Evolutionary conservation across 2,888 invertebrate species (phyloP).

Genomic region (Chloromyia formosa): DNA sequence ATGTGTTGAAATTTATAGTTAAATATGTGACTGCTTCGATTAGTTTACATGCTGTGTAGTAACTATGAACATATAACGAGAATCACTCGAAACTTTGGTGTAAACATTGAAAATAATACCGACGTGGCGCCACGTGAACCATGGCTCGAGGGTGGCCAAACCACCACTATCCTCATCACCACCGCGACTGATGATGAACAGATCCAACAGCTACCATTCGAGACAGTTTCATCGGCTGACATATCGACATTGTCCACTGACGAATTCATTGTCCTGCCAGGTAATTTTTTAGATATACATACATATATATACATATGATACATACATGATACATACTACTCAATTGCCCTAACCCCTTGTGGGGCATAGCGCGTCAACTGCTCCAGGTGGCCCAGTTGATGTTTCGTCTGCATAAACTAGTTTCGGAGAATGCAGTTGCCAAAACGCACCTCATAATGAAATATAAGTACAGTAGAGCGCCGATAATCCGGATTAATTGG

Average conservation of each 20-base stretch:
- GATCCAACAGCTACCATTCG: neutral
- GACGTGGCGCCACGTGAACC: constrained; percentile 49
- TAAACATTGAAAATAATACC: constrained; percentile 34
- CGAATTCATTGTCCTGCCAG: constrained; percentile 48
- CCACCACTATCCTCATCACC: constrained; percentile 46
- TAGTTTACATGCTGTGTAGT: constrained; percentile 30
- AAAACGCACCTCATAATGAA: too few relatives aligned
- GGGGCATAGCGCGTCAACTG: too few relatives aligned
- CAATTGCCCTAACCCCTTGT: too few relatives aligned
- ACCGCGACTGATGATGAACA: constrained; percentile 38
- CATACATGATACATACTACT: too few relatives aligned
- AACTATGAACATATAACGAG: constrained; percentile 11
- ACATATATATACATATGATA: too few relatives aligned
- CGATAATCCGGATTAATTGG: too few relatives aligned
- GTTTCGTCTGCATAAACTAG: too few relatives aligned
- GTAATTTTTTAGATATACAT: constrained; percentile 24
- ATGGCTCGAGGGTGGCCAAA: constrained; percentile 47
- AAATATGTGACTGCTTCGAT: neutral
- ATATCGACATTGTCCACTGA: constrained; percentile 32
- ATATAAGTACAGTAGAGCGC: too few relatives aligned
- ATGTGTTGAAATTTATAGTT: constrained; percentile 4
- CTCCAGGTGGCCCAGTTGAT: too few relatives aligned
- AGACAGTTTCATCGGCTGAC: neutral
- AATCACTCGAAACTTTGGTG: constrained; percentile 8
- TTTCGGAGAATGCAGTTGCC: too few relatives aligned